Conservation (phyloP, 64 coral and sea anemone species). For the Pocillopora verrucosa region DNA sequence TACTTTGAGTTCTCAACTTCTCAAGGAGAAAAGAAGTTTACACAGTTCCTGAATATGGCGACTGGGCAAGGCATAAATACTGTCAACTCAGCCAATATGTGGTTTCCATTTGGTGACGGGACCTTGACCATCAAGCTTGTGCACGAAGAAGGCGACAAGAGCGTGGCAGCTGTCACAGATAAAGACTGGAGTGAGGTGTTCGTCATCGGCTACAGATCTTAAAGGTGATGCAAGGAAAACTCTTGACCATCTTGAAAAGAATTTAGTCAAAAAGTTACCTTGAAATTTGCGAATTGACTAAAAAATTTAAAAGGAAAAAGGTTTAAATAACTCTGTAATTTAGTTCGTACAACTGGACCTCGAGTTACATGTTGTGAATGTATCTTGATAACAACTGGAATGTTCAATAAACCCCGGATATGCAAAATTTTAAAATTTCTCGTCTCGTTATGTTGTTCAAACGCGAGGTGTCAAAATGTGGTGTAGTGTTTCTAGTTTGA, state of each 20-base stretch:
- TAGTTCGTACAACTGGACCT: too few species aligned
- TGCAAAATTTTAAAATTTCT: too few species aligned
- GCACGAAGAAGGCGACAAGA: neutral
- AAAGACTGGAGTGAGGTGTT: slow-evolving; percentile 32
- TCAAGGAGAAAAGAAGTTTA: neutral
- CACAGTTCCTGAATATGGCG: slow-evolving; percentile 41
- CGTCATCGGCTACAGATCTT: slow-evolving; percentile 12
- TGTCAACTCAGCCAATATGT: slow-evolving; percentile 35
- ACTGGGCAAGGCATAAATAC: neutral
- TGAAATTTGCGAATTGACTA: too few species aligned
- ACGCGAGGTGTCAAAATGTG: too few species aligned
- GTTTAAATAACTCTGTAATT: too few species aligned
- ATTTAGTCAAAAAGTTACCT: neutral
- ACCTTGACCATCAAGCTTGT: slow-evolving; percentile 10
- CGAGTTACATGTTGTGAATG: too few species aligned
- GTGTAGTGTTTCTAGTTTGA: too few species aligned
- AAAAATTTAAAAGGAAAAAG: too few species aligned
- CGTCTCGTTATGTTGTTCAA: too few species aligned
- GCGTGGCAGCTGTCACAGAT: neutral
- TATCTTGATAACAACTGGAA: too few species aligned
- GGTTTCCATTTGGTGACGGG: slow-evolving; percentile 18
- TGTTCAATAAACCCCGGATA: too few species aligned
- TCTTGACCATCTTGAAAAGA: neutral
- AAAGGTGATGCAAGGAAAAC: neutral
- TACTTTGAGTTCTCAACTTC: slow-evolving; percentile 41